Evolutionary conservation across 2,888 invertebrate genomes (phyloP).

Genomic region (Luperina testacea): DNA sequence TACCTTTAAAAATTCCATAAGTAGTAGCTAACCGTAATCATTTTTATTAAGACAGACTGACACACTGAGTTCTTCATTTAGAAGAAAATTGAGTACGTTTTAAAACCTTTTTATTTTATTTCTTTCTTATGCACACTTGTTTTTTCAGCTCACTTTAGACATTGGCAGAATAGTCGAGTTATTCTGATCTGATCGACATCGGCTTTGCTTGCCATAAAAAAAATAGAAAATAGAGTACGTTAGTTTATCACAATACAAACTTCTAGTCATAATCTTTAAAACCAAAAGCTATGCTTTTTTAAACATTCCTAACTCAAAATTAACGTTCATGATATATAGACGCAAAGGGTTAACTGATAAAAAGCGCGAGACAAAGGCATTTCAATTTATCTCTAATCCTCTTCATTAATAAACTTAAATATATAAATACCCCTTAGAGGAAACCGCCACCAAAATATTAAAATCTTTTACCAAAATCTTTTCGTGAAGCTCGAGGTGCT

Average conservation of each 20-base stretch:
- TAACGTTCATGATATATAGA: conserved; percentile 12
- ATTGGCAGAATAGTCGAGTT: too few species aligned
- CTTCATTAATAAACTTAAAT: conserved; percentile 59
- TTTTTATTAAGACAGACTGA: not conserved
- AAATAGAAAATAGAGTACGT: too few species aligned
- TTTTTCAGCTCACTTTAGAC: too few species aligned
- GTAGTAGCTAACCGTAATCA: not conserved
- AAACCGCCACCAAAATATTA: conserved; percentile 52
- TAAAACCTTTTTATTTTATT: too few species aligned
- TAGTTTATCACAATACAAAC: not conserved
- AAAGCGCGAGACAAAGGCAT: conserved; percentile 33
- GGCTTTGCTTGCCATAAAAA: too few species aligned
- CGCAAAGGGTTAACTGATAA: not conserved
- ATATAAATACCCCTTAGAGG: conserved; percentile 54
- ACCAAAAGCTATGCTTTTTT: not conserved
- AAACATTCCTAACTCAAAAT: conserved; percentile 9
- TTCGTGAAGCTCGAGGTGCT: conserved; percentile 57
- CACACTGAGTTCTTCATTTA: not conserved
- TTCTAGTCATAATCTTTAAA: not conserved
- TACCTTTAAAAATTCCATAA: not conserved
- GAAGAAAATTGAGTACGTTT: not conserved
- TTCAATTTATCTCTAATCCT: conserved; percentile 53
- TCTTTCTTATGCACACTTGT: too few species aligned
- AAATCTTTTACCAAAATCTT: conserved; percentile 56
- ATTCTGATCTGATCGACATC: too few species aligned